Conservation (phyloP, 2,113 vertebrate species). For the Rhea americana region DNA sequence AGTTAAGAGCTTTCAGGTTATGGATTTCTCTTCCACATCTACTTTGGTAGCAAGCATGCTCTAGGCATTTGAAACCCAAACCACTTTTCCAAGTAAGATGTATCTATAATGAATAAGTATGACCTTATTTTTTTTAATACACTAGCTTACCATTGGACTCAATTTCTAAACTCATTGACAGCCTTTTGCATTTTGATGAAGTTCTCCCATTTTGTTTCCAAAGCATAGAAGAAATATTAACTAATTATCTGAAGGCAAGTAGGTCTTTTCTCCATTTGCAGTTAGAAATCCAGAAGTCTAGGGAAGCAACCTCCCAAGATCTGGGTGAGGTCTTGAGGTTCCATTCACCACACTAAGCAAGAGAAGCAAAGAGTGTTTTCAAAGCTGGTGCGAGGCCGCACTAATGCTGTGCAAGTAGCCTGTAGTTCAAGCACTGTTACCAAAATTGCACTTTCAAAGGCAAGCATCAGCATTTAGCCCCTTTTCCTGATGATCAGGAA, state of each 20-base stretch:
- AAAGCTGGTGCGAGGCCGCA: background rate
- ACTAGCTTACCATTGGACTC: background rate
- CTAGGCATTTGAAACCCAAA: background rate
- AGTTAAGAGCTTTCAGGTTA: background rate
- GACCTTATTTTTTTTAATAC: background rate
- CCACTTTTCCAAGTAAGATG: background rate
- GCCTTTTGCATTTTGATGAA: background rate
- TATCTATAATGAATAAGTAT: background rate
- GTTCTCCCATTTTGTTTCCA: background rate
- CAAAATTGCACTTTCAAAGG: background rate
- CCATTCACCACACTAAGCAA: background rate
- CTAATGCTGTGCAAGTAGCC: no score
- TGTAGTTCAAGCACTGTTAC: background rate
- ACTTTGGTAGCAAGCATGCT: background rate
- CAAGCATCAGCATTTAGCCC: background rate
- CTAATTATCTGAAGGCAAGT: background rate
- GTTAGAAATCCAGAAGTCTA: background rate
- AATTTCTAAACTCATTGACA: background rate
- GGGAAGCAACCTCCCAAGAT: background rate
- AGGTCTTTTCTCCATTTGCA: background rate
- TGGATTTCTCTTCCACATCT: background rate
- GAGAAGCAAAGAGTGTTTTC: background rate
- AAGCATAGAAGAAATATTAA: background rate
- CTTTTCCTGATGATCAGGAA: background rate
- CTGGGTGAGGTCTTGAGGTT: background rate